Percentiles rank a stretch among this genome's conserved stretches.
Evolutionary conservation across 2,113 vertebrate species (phyloP).

Genomic region (Apodemus sylvaticus): DNA sequence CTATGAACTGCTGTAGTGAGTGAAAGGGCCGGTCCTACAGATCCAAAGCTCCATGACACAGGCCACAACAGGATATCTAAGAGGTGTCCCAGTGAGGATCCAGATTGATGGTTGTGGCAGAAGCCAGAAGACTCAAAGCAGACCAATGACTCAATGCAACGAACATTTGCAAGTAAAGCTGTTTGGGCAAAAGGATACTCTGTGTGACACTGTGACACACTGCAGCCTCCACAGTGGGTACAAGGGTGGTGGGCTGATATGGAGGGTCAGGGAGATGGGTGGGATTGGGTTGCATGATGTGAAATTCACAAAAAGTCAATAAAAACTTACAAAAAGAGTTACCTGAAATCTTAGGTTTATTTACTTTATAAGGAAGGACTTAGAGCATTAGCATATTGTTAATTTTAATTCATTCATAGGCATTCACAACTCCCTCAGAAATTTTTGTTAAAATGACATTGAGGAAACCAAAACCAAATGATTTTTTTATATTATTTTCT

Average conservation of each 20-base stretch:
- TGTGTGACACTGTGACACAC: neutral
- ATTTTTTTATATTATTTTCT: conserved; percentile 33
- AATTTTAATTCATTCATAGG: conserved; percentile 9
- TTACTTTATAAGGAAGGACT: conserved; percentile 45
- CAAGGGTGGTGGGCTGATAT: neutral
- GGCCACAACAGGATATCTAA: neutral
- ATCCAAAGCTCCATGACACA: neutral
- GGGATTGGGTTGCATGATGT: neutral
- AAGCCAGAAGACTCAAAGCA: neutral
- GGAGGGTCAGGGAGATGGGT: neutral
- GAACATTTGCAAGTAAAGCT: no score
- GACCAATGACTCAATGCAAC: neutral
- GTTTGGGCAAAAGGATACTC: neutral
- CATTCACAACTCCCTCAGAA: neutral
- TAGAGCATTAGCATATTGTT: neutral
- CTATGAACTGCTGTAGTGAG: neutral
- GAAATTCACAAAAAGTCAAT: neutral
- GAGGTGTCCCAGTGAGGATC: neutral
- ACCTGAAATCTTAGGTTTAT: neutral
- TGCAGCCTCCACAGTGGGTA: neutral
- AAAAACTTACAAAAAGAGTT: neutral
- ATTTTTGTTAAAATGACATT: conserved; percentile 31
- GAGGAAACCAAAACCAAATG: conserved; percentile 45
- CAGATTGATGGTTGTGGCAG: neutral
- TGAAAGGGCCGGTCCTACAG: neutral